These are phyloP conservation scores for Pangasius macronema DNA, from an alignment of 2,797 vertebrate species.

Conservation along the genomic window DNA sequence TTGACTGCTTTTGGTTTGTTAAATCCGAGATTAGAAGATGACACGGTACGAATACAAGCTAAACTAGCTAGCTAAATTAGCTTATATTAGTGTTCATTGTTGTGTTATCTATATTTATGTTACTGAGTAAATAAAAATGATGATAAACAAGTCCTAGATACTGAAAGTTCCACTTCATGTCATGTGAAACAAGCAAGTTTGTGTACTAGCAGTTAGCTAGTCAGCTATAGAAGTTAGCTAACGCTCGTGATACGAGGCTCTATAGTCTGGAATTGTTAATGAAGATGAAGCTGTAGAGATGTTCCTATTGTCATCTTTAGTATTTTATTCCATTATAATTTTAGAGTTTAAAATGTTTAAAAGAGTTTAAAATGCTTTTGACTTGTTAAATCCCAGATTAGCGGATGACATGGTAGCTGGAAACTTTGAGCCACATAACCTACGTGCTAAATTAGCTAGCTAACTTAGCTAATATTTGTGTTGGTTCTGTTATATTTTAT, in stretches of 20 bases:
- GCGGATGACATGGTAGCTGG: background rate
- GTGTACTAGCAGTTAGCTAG: background rate
- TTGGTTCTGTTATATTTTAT: background rate
- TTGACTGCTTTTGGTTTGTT: background rate
- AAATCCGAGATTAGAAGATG: background rate
- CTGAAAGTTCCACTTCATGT: background rate
- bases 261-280: background rate
- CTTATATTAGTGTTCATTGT: background rate
- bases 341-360: background rate
- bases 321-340: background rate
- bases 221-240: background rate
- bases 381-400: background rate
- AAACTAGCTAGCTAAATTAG: background rate
- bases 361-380: background rate
- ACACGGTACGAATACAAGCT: background rate
- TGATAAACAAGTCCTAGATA: background rate
- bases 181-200: background rate
- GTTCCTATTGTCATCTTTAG: background rate
- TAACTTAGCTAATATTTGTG: background rate
- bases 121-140: background rate
- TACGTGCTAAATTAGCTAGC: background rate
- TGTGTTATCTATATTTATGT: background rate
- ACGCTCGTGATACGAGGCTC: background rate
- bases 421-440: background rate
- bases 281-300: background rate